Base-by-base conservation (phyloP, 1,140 invertebrate genomes). In the Drosophila simulans region DNA sequence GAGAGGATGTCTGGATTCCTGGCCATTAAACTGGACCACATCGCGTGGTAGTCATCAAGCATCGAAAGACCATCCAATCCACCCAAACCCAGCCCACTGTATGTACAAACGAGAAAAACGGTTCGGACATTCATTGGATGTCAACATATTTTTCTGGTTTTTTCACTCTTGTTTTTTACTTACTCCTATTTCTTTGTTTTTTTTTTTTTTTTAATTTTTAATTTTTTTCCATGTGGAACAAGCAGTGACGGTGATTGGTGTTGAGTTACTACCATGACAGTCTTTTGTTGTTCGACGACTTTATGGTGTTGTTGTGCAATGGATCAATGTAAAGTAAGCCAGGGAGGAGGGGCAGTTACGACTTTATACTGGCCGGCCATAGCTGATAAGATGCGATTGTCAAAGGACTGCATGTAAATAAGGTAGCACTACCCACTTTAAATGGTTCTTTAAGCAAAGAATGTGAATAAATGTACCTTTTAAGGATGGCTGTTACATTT, bases 71-170 rank as follows among this genome's bases (percentile, higher is more conserved):
- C 62, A 55, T 48, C 49, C 64, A 31, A 7, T 35, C 51, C 66
- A 48, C 51, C 63, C 63, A 70, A 69, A 58, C 15, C 42, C 63
- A 42, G 25, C 20, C 12, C 63, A 53, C 13, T 17, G n/a, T 35
- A 13, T 17, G n/a, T 35, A 56, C 46, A 46, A 68, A 68, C 63
- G 64, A 65, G 51, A 48, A 70, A 70, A 70, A 57, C 66, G 27
- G 42, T 70, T 59, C 40, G 80, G 60, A 80, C 70, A 86, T 83
- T 86, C 75, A 86, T 86, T 88, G 62, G 80, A 86, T 86, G 82
- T 86, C 82, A 82, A 88, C 79, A 81, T 85, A 86, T 76, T 86
- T 85, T 63, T 73, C 70, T 73, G 49, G 39, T 64, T 42, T 42
- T 74, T 70, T 52, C 39, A 39, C 48, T 55, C 3, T 53, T 66